Evolutionary conservation across 1,140 invertebrate species (phyloP).

Genomic region (Drosophila busckii): DNA sequence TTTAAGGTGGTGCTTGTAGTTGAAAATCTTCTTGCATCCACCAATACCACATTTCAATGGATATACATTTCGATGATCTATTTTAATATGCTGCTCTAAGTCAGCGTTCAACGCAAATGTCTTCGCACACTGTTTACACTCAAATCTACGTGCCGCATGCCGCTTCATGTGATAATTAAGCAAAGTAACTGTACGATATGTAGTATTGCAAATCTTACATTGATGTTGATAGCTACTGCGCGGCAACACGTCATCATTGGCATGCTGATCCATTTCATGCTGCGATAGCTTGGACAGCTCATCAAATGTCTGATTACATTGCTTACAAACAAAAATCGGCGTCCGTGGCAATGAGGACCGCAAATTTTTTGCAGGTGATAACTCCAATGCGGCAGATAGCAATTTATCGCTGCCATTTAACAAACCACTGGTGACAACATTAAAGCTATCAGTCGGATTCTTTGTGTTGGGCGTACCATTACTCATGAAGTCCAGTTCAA

Average conservation of each 20-base stretch:
- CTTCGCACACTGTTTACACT: slow-evolving; percentile 48
- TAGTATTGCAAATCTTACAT: slow-evolving; percentile 40
- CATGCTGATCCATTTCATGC: slow-evolving; percentile 44
- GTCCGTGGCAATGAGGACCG: slow-evolving; percentile 13
- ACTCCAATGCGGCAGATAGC: slow-evolving; percentile 22
- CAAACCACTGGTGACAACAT: slow-evolving; percentile 5
- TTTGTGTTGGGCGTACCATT: slow-evolving; percentile 16
- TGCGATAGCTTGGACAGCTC: slow-evolving; percentile 49
- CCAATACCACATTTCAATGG: slow-evolving; percentile 34
- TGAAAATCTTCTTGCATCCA: slow-evolving; percentile 55
- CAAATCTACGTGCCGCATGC: slow-evolving; percentile 31
- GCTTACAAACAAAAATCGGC: slow-evolving; percentile 43
- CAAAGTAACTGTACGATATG: slow-evolving; percentile 49
- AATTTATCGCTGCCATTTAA: slow-evolving; percentile 56
- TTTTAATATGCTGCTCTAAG: slow-evolving; percentile 33
- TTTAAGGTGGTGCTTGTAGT: slow-evolving; percentile 60
- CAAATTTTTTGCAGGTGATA: slow-evolving; percentile 28
- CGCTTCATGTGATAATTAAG: slow-evolving; percentile 63
- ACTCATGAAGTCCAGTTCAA: slow-evolving; percentile 51
- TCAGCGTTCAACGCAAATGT: slow-evolving; percentile 23
- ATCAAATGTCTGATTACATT: slow-evolving; percentile 54
- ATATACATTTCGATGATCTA: slow-evolving; percentile 27
- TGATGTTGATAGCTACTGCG: slow-evolving; percentile 33
- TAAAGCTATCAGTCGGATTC: slow-evolving; percentile 10
- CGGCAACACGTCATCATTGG: slow-evolving; percentile 17